Percentiles rank a stretch among this genome's conserved stretches.
Conservation (phyloP, 2,113 vertebrate species). For the Chlamydotis undulata region DNA sequence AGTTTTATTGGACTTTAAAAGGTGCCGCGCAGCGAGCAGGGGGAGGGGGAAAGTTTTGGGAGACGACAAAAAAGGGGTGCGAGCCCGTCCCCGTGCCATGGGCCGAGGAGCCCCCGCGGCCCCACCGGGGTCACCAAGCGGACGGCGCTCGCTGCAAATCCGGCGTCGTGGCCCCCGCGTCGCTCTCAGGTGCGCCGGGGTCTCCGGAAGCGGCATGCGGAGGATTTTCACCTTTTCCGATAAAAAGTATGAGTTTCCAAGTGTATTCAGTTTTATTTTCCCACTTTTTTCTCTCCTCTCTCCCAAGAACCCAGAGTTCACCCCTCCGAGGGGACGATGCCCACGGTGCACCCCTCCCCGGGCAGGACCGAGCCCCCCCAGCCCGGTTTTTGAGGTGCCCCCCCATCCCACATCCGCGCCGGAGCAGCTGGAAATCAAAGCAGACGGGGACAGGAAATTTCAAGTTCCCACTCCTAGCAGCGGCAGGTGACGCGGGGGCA, state of each 20-base stretch:
- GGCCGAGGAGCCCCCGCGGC: neutral
- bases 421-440: neutral
- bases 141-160: rapidly evolving
- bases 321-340: rapidly evolving
- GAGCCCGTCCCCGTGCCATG: neutral
- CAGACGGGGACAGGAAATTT: conserved; percentile 1
- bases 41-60: neutral
- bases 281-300: neutral
- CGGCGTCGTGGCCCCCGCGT: neutral
- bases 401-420: rapidly evolving
- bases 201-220: rapidly evolving
- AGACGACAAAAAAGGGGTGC: neutral
- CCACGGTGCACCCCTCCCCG: rapidly evolving
- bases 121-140: neutral
- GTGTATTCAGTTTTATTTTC: neutral
- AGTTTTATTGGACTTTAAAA: conserved; percentile 1
- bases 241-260: neutral
- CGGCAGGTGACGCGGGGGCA: neutral
- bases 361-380: rapidly evolving
- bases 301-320: rapidly evolving
- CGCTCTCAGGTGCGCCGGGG: neutral
- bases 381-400: neutral
- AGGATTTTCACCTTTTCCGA: neutral
- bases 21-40: neutral
- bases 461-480: neutral